A percentile compares a stretch with the other conserved stretches of the same genome.
Conservation (phyloP, 2,888 invertebrate species). For the Rhagium mordax region DNA sequence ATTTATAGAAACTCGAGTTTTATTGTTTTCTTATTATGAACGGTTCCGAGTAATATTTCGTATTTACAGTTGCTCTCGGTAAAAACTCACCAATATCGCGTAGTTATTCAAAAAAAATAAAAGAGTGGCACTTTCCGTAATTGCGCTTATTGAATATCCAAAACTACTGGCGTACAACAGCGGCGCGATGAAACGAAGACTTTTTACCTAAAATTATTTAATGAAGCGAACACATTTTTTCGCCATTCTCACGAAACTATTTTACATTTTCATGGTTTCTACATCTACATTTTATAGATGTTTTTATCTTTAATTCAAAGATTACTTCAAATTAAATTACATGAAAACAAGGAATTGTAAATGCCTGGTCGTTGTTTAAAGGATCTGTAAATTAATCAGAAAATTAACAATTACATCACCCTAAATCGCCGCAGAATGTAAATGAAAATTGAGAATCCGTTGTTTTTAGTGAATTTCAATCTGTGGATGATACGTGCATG, state of each 20-base stretch:
- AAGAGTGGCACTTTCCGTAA: slow-evolving; percentile 5
- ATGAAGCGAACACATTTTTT: slow-evolving; percentile 50
- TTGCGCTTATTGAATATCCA: neutral
- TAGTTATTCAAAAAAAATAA: slow-evolving; percentile 1
- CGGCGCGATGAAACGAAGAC: neutral
- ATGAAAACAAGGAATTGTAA: slow-evolving; percentile 45
- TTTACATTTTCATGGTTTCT: slow-evolving; percentile 56
- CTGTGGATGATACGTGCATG: slow-evolving; percentile 56
- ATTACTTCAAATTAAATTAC: slow-evolving; percentile 47
- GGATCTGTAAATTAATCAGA: slow-evolving; percentile 34
- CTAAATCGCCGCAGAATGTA: slow-evolving; percentile 4
- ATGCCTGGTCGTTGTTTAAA: slow-evolving; percentile 30
- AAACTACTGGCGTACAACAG: neutral
- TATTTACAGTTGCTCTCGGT: slow-evolving; percentile 6
- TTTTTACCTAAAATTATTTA: slow-evolving; percentile 49
- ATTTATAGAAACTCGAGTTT: neutral
- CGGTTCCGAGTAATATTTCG: neutral
- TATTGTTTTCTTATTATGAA: neutral
- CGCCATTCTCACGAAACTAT: slow-evolving; percentile 53
- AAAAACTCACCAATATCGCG: slow-evolving; percentile 1
- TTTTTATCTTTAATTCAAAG: slow-evolving; percentile 54
- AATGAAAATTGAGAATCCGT: slow-evolving; percentile 12
- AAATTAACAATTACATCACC: slow-evolving; percentile 34
- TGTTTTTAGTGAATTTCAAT: slow-evolving; percentile 43
- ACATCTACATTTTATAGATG: slow-evolving; percentile 52